Percentiles rank a stretch among this genome's conserved stretches.
Evolutionary conservation across 2,888 invertebrate species (phyloP).

Genomic region (Apodemia hepburni): DNA sequence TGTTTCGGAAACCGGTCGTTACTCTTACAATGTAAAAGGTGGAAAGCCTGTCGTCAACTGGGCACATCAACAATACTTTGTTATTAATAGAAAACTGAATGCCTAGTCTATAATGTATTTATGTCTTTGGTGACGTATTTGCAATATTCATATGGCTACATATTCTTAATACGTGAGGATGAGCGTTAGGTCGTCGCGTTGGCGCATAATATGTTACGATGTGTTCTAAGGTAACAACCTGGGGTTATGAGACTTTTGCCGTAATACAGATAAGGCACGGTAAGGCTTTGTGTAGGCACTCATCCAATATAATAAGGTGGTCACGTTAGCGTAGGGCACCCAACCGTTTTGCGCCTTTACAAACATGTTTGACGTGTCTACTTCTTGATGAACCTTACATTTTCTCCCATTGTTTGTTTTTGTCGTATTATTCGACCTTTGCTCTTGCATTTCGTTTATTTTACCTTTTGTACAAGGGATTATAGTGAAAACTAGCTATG

Average conservation of each 20-base stretch:
- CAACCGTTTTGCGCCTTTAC: slow-evolving; percentile 56
- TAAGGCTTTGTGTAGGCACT: slow-evolving; percentile 63
- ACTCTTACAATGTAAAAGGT: no score
- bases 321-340: slow-evolving; percentile 51
- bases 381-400: background rate
- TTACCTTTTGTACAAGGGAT: no score
- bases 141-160: slow-evolving; percentile 61
- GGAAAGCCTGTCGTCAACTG: no score
- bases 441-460: no score
- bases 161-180: slow-evolving; percentile 63
- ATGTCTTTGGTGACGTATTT: background rate
- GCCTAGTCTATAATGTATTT: background rate
- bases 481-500: no score
- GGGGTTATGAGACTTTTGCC: slow-evolving; percentile 71
- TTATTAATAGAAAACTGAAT: no score
- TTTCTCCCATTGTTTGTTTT: no score
- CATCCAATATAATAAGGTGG: slow-evolving; percentile 66
- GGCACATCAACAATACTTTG: no score
- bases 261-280: slow-evolving; percentile 71
- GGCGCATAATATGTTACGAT: slow-evolving; percentile 73
- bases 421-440: no score
- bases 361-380: slow-evolving; percentile 22
- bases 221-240: slow-evolving; percentile 73
- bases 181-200: slow-evolving; percentile 54
- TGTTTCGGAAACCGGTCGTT: no score